phyloP scores from a whole-genome alignment of 2,888 invertebrate species.

The Flexamia atlantica region DNA sequence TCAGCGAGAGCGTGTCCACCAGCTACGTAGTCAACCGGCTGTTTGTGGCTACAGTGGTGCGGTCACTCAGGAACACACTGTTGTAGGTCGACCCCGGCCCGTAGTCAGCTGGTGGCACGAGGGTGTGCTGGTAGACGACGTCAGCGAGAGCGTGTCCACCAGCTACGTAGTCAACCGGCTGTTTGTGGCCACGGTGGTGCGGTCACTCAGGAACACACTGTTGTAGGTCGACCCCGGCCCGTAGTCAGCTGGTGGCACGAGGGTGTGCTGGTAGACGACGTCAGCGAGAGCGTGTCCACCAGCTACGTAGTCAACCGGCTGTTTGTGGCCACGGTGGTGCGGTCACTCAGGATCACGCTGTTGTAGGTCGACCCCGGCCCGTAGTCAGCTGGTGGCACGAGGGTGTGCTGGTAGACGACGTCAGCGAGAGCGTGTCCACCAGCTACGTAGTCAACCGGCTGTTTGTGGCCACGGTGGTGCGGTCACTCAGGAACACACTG shows the following conservation, averaged over 20 bases:
- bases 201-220: slow-evolving; percentile 85
- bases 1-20: slow-evolving; percentile 79
- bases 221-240: slow-evolving; percentile 82
- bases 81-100: slow-evolving; percentile 82
- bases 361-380: slow-evolving; percentile 82
- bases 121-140: slow-evolving; percentile 84
- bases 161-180: slow-evolving; percentile 84
- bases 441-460: slow-evolving; percentile 84
- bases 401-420: slow-evolving; percentile 84
- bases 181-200: slow-evolving; percentile 83
- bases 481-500: slow-evolving; percentile 82
- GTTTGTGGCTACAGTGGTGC: slow-evolving; percentile 83
- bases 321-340: slow-evolving; percentile 83
- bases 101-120: slow-evolving; percentile 91
- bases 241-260: slow-evolving; percentile 91
- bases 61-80: slow-evolving; percentile 82
- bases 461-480: slow-evolving; percentile 83
- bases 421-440: slow-evolving; percentile 79
- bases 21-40: slow-evolving; percentile 84
- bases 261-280: slow-evolving; percentile 84
- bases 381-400: slow-evolving; percentile 91
- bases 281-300: slow-evolving; percentile 79
- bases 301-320: slow-evolving; percentile 84
- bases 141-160: slow-evolving; percentile 79
- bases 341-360: slow-evolving; percentile 83